Base-by-base conservation (phyloP, 37 sponge, comb jelly and placozoan genomes). In the Beroe ovata region DNA sequence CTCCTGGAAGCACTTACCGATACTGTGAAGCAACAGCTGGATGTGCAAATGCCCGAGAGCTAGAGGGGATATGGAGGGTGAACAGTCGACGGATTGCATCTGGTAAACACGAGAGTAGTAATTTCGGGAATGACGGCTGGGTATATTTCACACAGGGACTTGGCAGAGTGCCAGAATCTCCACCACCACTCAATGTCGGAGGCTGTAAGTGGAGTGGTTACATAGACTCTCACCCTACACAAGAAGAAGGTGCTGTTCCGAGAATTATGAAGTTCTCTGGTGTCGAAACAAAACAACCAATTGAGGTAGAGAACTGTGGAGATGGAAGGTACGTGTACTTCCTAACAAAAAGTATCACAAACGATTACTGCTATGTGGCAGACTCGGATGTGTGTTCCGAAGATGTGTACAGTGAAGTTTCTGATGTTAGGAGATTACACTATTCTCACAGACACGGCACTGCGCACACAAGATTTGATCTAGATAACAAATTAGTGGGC, bases 281-380 rank as follows among this genome's bases (percentile, higher is more conserved):
- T n/a, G 54, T 42, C 14, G 84, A 77, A 23, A 42, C 21, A n/a
- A 36, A 11, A 19, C 54, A 77, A 4, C 54, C 38, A 0, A 77
- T 77, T 36, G 84, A 77, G 84, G 84, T 77, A 40, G 84, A 77
- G 84, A 77, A 77, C 84, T 77, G 84, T 20, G 84, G 84, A 14
- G 84, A 77, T 20, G 54, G 54, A 6, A 77, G 38, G 28, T 77
- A 77, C 58, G 84, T 77, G 1, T 77, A 77, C 84, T 77, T 77
- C 84, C 84, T 77, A 25, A 42, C 84, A 8, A 77, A 23, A 25
- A 25, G 47, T 40, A 77, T 77, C 84, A 1, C n/a, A 1, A 77
- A 77, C 54, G 84, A 77, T 29, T 77, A 77, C 84, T 77, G 84
- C 41, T 77, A 77, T 19, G 84, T 42, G 4, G 84, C 84, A 1